A percentile compares a stretch with the other conserved stretches of the same genome.
Conservation (phyloP, 92 coral and sea anemone genomes). For the Plumapathes pennacea region DNA sequence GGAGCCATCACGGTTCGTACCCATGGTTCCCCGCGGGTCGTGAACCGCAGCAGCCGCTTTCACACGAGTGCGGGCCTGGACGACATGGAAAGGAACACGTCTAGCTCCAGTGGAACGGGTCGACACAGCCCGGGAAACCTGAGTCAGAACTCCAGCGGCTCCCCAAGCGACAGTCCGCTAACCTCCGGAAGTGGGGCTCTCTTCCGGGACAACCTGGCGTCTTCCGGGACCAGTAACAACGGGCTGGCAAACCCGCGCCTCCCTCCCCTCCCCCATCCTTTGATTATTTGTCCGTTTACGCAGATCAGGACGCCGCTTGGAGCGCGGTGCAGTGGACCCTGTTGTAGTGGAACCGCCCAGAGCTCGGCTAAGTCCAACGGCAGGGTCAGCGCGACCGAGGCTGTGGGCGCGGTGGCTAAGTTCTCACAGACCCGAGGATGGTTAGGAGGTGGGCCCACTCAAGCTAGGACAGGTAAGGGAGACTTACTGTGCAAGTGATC, state of each 20-base stretch:
- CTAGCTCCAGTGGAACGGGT: conserved; percentile 46
- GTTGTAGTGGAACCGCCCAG: conserved; percentile 75
- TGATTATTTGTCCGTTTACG: conserved; percentile 70
- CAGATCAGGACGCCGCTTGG: conserved; percentile 87
- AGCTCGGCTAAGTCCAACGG: conserved; percentile 78
- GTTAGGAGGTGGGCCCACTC: conserved; percentile 83
- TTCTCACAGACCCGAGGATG: conserved; percentile 92
- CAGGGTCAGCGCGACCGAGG: conserved; percentile 65
- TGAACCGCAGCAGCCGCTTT: conserved; percentile 97
- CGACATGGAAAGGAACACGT: conserved; percentile 62
- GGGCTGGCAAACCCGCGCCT: conserved; percentile 89
- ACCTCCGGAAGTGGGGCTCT: conserved; percentile 45
- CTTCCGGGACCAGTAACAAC: conserved; percentile 74
- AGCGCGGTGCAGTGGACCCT: conserved; percentile 79
- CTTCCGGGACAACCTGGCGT: conserved; percentile 66
- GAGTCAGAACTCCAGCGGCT: conserved; percentile 53
- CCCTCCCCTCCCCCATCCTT: conserved; percentile 96
- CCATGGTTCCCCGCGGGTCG: conserved; percentile 89
- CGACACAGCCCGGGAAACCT: conserved; percentile 67
- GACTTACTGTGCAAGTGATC: conserved; percentile 12
- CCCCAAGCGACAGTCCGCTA: conserved; percentile 90
- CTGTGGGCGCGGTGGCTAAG: conserved; percentile 75
- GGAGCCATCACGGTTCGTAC: conserved; percentile 96
- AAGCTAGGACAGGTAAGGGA: conserved; percentile 68
- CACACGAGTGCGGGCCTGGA: conserved; percentile 99